A percentile compares a stretch with the other conserved stretches of the same genome.
These are phyloP conservation scores for Sarcophaga subvicina DNA, from an alignment of 2,888 invertebrate species.

Conservation along the genomic window DNA sequence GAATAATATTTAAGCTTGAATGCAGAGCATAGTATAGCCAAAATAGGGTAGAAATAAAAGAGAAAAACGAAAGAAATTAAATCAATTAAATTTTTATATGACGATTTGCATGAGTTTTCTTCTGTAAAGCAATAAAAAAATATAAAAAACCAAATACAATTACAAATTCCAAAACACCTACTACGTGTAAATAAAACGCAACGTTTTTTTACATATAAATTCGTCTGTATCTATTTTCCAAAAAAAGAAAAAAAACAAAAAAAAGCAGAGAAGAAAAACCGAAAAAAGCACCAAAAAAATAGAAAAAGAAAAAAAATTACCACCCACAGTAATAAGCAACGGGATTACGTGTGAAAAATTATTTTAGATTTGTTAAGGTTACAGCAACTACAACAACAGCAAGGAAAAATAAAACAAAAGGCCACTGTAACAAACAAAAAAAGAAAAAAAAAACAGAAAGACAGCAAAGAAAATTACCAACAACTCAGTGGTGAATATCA, in stretches of 20 bases:
- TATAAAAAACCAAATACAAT: slow-evolving; percentile 29
- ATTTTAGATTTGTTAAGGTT: slow-evolving; percentile 44
- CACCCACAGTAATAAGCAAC: slow-evolving; percentile 52
- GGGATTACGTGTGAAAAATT: slow-evolving; percentile 62
- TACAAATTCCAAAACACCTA: slow-evolving; percentile 9
- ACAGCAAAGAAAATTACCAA: slow-evolving; percentile 11
- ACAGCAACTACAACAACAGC: background rate
- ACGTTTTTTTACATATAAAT: slow-evolving; percentile 33
- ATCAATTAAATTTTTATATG: slow-evolving; percentile 27
- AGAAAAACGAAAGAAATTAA: slow-evolving; percentile 26
- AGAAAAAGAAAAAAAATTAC: slow-evolving; percentile 24
- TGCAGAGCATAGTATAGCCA: background rate
- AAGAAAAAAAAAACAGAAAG: background rate
- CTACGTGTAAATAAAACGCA: slow-evolving; percentile 29
- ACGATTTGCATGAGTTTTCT: slow-evolving; percentile 40
- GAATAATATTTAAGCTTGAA: too few species aligned
- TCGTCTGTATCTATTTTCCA: slow-evolving; percentile 67
- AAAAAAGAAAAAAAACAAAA: slow-evolving; percentile 37
- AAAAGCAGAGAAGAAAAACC: slow-evolving; percentile 9
- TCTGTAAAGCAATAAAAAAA: slow-evolving; percentile 14
- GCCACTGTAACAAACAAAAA: background rate
- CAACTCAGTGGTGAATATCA: slow-evolving; percentile 41
- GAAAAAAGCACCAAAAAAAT: slow-evolving; percentile 31
- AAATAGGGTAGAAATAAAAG: slow-evolving; percentile 3
- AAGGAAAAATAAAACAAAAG: background rate